phyloP scores from a whole-genome alignment of 2,113 vertebrate genomes.

The Semnornis frantzii region DNA sequence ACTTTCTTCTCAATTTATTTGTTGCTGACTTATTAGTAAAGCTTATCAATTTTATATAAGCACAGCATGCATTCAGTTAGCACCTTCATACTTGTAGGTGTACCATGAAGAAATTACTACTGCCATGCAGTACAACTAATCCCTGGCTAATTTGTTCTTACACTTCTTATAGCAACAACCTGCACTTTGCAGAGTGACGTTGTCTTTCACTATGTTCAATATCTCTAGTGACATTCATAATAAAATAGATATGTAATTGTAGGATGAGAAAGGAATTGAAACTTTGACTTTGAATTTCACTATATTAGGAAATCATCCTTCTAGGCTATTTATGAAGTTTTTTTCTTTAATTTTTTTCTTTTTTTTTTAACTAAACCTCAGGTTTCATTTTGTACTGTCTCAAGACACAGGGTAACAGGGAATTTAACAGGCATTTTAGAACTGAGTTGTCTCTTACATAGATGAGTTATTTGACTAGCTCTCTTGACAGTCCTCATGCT shows the following conservation, averaged over 20 bases:
- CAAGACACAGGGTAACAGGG: background rate
- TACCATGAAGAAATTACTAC: background rate
- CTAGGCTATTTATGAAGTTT: background rate
- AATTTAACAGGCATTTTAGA: background rate
- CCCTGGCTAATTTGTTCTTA: background rate
- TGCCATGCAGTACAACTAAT: background rate
- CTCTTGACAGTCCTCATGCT: background rate
- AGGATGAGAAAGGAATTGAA: background rate
- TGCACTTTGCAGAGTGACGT: background rate
- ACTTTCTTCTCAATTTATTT: background rate
- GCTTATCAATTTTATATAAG: background rate
- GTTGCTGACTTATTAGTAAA: background rate
- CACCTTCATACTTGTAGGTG: conserved; percentile 14
- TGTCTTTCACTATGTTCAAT: background rate
- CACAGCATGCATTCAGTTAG: background rate
- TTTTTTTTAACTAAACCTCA: background rate
- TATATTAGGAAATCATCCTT: background rate
- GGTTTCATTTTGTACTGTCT: background rate
- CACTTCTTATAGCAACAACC: background rate
- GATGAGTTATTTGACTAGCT: background rate
- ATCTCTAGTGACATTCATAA: background rate
- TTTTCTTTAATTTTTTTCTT: no score
- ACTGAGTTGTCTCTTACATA: background rate
- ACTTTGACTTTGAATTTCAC: background rate
- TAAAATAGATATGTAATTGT: background rate